Percentiles rank a stretch among this genome's conserved stretches.
Conservation (phyloP, 2,888 invertebrate species). For the Hirtodrosophila trivittata region DNA sequence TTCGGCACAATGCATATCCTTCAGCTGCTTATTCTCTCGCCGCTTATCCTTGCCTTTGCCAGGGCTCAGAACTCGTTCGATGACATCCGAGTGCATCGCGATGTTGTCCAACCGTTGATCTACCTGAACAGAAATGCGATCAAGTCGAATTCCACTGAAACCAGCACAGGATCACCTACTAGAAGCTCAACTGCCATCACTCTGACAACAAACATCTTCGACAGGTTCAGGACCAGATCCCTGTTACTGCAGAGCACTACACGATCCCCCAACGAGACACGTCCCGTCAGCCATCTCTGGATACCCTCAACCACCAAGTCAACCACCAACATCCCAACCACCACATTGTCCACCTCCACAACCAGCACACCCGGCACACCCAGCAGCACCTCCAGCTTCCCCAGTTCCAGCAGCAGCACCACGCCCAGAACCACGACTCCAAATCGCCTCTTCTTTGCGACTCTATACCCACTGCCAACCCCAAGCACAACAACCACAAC, state of each 20-base stretch:
- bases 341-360: not conserved
- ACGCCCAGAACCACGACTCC: too few species aligned
- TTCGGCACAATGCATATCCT: conserved; percentile 25
- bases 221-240: not conserved
- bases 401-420: too few species aligned
- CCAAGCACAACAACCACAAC: too few species aligned
- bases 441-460: too few species aligned
- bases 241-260: too few species aligned
- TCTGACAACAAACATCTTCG: not conserved
- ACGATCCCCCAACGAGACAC: not conserved
- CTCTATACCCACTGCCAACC: too few species aligned
- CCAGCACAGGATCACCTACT: too few species aligned
- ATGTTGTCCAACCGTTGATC: not conserved
- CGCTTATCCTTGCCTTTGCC: not conserved
- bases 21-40: not conserved
- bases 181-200: not conserved
- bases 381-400: too few species aligned
- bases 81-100: not conserved
- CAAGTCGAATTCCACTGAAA: too few species aligned
- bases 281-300: not conserved
- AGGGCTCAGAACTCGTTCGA: not conserved
- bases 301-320: not conserved
- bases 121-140: not conserved
- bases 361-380: not conserved
- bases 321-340: not conserved